Base-by-base conservation (phyloP, 1,140 invertebrate species). In the Ceratina japonica region DNA sequence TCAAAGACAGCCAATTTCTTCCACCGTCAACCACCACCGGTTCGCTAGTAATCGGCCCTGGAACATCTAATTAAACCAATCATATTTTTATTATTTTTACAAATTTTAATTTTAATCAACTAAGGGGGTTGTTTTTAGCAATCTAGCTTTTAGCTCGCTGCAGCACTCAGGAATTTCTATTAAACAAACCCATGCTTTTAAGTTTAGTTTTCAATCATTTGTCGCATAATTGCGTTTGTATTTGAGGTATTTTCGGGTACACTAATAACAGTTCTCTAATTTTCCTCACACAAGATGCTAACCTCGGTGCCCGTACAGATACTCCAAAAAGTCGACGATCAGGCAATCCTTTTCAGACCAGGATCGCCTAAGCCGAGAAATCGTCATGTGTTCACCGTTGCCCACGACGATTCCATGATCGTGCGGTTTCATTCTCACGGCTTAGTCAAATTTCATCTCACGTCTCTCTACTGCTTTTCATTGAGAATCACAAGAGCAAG, bases 1-100 rank as follows among this genome's bases (percentile, higher is more conserved):
- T 94, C 52, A 98, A 90, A 0, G 96, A 96, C 52, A 97, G 92
- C 95, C 97, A 97, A 87, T 96, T 97, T 86, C 94, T 94, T 13
- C 97, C 97, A 22, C 95, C 95, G 87, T 97, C 96, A 16, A 95
- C 92, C 16, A 96, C 94, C 61, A 94, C 93, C 4, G 96, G 96
- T 84, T 96, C 95, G 61, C 95, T 95, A 31, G 94, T 94, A 82
- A 97, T 96, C 74, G 95, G 94, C 69, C 95, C 95, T 52, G 97
- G 97, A 71, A 96, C 95, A 93, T 96, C 96, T 97, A 87, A 89
- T 10, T 76, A 44, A 82, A 70, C 62, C 1, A 13, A 71, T 0
- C 3, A 18, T 8, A 16, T 52, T 4, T 10, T 68, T n/a, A 16
- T 27, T 13, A 49, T 20, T 31, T 44, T 7, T 44, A 44, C 37